Conservation (phyloP, 2,113 vertebrate genomes). For the Cyprinus carpio region DNA sequence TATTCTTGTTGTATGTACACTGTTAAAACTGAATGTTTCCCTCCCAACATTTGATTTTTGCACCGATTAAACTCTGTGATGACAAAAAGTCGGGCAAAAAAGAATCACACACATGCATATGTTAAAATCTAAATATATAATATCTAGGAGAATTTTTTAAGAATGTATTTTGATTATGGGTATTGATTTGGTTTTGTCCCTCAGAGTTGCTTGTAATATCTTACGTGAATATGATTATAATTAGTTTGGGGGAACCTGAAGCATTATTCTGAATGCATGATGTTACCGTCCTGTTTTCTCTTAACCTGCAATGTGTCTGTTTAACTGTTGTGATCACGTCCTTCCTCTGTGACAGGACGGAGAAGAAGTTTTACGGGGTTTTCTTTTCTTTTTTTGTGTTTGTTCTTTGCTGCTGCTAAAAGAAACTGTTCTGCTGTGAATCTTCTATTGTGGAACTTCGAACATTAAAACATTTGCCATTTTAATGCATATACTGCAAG, state of each 20-base stretch:
- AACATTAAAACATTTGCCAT: conserved; percentile 65
- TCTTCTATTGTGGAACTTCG: conserved; percentile 71
- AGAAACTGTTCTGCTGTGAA: conserved; percentile 64
- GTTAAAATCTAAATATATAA: conserved; percentile 57
- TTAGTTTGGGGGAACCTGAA: conserved; percentile 62
- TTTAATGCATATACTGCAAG: conserved; percentile 72
- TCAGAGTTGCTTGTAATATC: conserved; percentile 60
- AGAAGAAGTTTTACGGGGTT: conserved; percentile 48
- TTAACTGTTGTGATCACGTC: conserved; percentile 60
- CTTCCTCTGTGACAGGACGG: conserved; percentile 47
- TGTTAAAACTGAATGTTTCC: conserved; percentile 64
- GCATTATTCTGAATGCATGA: conserved; percentile 73
- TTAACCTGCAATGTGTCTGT: conserved; percentile 72
- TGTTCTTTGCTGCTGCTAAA: conserved; percentile 72
- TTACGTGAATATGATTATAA: conserved; percentile 7
- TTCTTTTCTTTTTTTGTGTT: conserved; percentile 69
- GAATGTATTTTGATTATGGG: too few species aligned
- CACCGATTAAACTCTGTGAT: conserved; percentile 69
- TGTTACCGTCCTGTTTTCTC: conserved; percentile 69
- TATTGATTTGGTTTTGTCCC: background rate
- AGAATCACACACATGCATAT: conserved; percentile 56
- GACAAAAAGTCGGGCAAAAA: conserved; percentile 70
- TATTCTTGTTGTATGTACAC: conserved; percentile 46
- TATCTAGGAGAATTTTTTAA: too few species aligned
- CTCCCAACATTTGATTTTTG: conserved; percentile 57